Evolutionary conservation across 2,888 invertebrate genomes (phyloP).

Genomic region (Apamea anceps): DNA sequence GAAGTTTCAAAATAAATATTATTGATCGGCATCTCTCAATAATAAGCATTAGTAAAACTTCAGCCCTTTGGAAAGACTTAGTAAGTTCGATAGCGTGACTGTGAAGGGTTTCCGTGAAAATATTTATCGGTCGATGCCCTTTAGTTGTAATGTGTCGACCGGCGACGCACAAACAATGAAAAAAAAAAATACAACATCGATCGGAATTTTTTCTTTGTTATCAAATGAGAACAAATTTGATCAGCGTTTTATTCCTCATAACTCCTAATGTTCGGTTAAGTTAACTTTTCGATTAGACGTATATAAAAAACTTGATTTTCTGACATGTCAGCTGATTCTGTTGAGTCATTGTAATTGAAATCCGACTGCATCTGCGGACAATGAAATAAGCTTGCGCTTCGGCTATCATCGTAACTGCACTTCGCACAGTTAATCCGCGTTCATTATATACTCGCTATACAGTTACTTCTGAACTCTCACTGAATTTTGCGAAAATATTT

Average conservation of each 20-base stretch:
- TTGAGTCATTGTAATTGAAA: constrained; percentile 5
- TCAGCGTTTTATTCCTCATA: constrained; percentile 2
- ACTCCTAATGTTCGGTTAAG: background rate
- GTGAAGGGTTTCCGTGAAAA: constrained; percentile 57
- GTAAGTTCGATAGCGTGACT: constrained; percentile 45
- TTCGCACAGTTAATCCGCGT: constrained; percentile 10
- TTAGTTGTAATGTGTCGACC: constrained; percentile 19
- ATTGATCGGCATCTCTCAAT: background rate
- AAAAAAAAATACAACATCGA: constrained; percentile 46
- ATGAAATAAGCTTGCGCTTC: background rate
- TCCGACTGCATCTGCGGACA: background rate
- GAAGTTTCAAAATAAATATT: constrained; percentile 5
- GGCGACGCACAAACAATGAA: constrained; percentile 40
- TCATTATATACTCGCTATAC: constrained; percentile 14
- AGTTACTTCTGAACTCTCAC: constrained; percentile 9
- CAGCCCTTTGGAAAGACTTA: constrained; percentile 19
- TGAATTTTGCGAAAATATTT: constrained; percentile 1
- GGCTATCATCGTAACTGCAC: constrained; percentile 21
- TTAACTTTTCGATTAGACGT: background rate
- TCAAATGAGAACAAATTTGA: constrained; percentile 36
- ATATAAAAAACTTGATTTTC: background rate
- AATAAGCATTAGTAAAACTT: constrained; percentile 3
- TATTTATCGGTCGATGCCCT: constrained; percentile 60
- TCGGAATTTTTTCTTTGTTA: constrained; percentile 33
- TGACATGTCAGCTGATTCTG: background rate